A percentile compares a stretch with the other conserved stretches of the same genome.
phyloP scores from a whole-genome alignment of 2,797 vertebrate species.

The Lepus townsendii region DNA sequence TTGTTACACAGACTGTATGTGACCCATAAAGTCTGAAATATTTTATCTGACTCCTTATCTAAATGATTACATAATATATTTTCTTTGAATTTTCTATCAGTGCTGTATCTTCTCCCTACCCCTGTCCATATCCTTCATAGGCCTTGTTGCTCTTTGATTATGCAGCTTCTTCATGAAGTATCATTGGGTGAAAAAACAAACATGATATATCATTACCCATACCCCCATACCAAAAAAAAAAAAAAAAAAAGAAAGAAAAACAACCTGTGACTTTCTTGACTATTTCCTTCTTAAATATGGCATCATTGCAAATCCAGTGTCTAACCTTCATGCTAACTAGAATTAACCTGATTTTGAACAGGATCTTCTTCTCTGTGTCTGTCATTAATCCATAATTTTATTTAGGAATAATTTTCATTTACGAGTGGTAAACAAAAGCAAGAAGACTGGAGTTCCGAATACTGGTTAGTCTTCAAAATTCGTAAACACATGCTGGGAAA shows the following conservation, averaged over 20 bases:
- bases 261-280: background rate
- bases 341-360: background rate
- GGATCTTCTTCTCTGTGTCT: background rate
- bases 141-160: background rate
- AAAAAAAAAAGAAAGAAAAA: background rate
- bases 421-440: background rate
- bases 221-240: too few species aligned
- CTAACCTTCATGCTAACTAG: background rate
- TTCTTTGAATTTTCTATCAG: slow-evolving; percentile 39
- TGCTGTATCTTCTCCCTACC: background rate
- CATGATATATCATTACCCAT: too few species aligned
- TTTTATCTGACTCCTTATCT: background rate
- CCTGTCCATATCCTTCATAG: background rate
- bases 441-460: background rate
- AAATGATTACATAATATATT: background rate
- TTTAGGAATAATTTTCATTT: slow-evolving; percentile 32
- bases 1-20: background rate
- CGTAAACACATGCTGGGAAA: background rate
- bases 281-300: background rate
- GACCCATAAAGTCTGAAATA: background rate
- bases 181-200: background rate
- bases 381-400: background rate
- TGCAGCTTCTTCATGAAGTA: background rate
- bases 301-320: slow-evolving; percentile 34
- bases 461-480: background rate